phyloP scores from a whole-genome alignment of 1,140 invertebrate species.

The Mesaphorura yosii region DNA sequence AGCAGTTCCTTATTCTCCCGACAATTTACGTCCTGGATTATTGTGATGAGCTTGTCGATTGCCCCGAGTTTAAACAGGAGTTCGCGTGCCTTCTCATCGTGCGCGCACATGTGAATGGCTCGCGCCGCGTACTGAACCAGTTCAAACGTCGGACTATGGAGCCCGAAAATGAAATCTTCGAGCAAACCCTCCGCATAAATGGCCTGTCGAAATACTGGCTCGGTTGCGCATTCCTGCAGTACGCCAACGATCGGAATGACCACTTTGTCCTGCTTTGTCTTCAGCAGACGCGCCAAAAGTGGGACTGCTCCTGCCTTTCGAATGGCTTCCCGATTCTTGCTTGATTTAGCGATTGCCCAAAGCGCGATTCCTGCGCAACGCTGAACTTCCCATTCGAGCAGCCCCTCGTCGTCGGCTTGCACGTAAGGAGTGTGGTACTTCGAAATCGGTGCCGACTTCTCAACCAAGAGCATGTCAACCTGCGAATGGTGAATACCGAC shows the following conservation, averaged over 20 bases:
- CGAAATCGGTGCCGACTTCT: conserved; percentile 50
- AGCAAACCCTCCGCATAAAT: conserved; percentile 80
- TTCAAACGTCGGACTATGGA: conserved; percentile 53
- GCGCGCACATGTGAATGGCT: conserved; percentile 78
- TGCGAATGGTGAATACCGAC: too few species aligned
- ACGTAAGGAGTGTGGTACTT: too few species aligned
- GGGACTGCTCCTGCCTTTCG: conserved; percentile 69
- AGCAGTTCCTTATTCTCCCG: conserved; percentile 60
- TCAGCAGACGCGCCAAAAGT: conserved; percentile 63
- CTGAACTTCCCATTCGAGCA: conserved; percentile 34
- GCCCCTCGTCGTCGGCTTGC: conserved; percentile 44
- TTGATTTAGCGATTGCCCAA: conserved; percentile 71
- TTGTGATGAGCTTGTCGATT: conserved; percentile 64
- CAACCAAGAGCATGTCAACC: not conserved
- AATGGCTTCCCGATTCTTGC: conserved; percentile 74
- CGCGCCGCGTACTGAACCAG: conserved; percentile 67
- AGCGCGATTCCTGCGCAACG: conserved; percentile 70
- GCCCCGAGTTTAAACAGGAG: conserved; percentile 71
- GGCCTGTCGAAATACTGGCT: conserved; percentile 47
- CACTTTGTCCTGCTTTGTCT: conserved; percentile 59
- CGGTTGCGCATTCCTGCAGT: conserved; percentile 60
- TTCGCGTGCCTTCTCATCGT: conserved; percentile 63
- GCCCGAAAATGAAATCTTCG: conserved; percentile 64
- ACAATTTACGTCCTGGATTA: conserved; percentile 53
- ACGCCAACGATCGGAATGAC: conserved; percentile 76